Base-by-base conservation (phyloP, 2,797 vertebrate species). In the Gymnodraco acuticeps region DNA sequence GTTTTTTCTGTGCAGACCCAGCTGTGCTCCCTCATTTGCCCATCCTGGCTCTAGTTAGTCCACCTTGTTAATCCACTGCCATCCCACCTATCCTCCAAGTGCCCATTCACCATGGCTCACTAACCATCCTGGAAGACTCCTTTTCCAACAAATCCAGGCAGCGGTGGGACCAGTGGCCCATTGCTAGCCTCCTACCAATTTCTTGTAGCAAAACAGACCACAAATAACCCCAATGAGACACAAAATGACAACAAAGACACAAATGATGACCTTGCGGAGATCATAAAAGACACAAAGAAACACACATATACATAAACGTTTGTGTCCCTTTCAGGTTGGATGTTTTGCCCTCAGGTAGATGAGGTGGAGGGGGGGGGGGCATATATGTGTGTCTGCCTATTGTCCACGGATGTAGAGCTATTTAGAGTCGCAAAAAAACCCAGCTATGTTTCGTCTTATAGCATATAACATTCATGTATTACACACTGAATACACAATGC, bases 51-150 rank as follows among this genome's bases (percentile, higher is more conserved):
- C 67, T 46, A 31, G 83, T 86, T 80, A 73, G 73, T 78, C 53
- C 58, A 61, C 59, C 80, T 76, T 75, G 77, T 87, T 87, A 72
- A 83, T 85, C 75, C 64, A 63, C 54, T 64, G 59, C 71, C 75
- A 68, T 86, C 72, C 63, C 76, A 70, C 64, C 76, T 73, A 43
- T 54, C 45, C 67, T 71, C 70, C 54, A 62, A 70, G 71, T 38
- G 50, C 31, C 38, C 42, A 78, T 68, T 61, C 61, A 58, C 46
- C 66, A 20, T 7, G 52, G 41, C 31, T 78, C 74, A 67, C 65
- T 64, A 62, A 41, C 5, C 65, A 51, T 52, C 51, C 80, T 63
- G 65, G 71, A 69, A 20, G 31, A 70, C 12, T 73, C 27, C 16
- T 38, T 50, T 41, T 58, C 23, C 73, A 81, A 71, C 52, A 67